Evolutionary conservation across 2,888 invertebrate genomes (phyloP), one percentile per base, ranked within the genome.

Genomic region (Alentia gelatinosa): DNA sequence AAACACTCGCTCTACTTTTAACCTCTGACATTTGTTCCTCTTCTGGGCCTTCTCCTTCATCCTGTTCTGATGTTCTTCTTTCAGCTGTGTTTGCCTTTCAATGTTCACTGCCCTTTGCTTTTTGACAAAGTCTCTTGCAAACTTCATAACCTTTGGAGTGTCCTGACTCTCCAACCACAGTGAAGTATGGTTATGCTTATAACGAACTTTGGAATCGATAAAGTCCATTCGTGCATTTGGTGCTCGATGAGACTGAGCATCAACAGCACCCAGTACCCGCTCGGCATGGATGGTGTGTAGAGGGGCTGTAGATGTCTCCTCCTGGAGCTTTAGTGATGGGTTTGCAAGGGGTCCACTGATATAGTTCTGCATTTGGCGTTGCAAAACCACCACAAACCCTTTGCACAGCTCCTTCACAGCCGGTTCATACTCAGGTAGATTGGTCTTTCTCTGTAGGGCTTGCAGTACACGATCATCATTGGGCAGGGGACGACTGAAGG

Each of bases 161-260:
- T 47, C 47, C 47, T 47, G 47, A 47, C 47, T 47, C 47, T 47
- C 47, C 19, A 74, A 33, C 74, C 74, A 74, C 74, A 30, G 74
- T 33, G 33, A 7, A 74, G 74, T 74, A n/a, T 74, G 26, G 74
- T 74, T 74, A n/a, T 74, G 26, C 74, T 74, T 74, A 33, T n/a
- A n/a, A n/a, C 33, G 12, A n/a, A 74, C 74, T 33, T 74, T 74
- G 74, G 26, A n/a, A 74, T 74, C 74, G 74, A 74, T 74, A n/a
- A 74, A 74, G 74, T 33, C 74, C 26, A 74, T 74, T 33, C 33
- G 26, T 74, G 74, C 74, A 74, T 74, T 74, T n/a, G 74, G 74
- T 74, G 74, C 74, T 74, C 74, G 26, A n/a, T 33, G 26, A 74
- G 26, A 74, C 74, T 74, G 74, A 74, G 26, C 33, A 33, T 74